These are phyloP conservation scores for Drosophila algonquin DNA, from an alignment of 2,888 invertebrate species.

Conservation along the genomic window DNA sequence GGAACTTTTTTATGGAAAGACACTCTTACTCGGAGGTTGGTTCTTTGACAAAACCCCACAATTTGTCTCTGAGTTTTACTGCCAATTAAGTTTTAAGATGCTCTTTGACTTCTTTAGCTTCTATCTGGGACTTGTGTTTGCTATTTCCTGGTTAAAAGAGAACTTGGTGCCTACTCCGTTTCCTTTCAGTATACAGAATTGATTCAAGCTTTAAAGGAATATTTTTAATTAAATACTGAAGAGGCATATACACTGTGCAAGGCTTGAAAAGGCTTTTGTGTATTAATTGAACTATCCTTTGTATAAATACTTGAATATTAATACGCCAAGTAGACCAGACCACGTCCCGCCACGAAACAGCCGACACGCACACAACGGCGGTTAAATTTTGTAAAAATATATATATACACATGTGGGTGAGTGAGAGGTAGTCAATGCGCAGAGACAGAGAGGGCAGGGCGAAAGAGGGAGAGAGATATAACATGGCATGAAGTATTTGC, in stretches of 20 bases:
- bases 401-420: too few species aligned
- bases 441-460: too few species aligned
- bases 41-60: slow-evolving; percentile 6
- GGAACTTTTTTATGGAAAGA: not conserved
- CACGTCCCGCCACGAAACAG: too few species aligned
- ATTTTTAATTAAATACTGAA: too few species aligned
- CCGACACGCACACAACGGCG: too few species aligned
- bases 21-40: not conserved
- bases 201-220: not conserved
- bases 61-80: slow-evolving; percentile 2
- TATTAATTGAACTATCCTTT: not conserved
- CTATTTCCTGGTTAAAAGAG: not conserved
- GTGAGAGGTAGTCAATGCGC: too few species aligned
- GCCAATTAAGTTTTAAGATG: slow-evolving; percentile 13
- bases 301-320: too few species aligned
- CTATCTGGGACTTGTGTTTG: not conserved
- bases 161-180: not conserved
- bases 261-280: not conserved
- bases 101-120: not conserved
- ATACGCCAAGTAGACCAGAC: too few species aligned
- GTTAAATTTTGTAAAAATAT: too few species aligned
- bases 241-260: too few species aligned
- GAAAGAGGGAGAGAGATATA: too few species aligned
- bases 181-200: not conserved
- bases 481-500: too few species aligned